Base-by-base conservation (phyloP, 2,888 invertebrate species). In the Epicampocera succincta region DNA sequence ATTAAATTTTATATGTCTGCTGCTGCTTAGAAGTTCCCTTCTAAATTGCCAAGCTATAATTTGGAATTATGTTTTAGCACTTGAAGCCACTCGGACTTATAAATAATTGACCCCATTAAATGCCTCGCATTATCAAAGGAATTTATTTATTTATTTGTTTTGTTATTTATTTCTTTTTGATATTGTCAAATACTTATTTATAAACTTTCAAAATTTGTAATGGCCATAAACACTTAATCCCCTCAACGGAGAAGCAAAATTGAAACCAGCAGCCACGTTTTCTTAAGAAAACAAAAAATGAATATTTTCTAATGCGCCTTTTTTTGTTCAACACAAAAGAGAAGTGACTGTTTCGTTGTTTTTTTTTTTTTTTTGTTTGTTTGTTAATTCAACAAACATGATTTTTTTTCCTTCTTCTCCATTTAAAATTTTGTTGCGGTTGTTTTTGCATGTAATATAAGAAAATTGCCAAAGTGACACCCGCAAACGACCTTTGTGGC, bases 401-500 rank as follows among this genome's bases (percentile, higher is more conserved):
- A 81, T 52, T 77, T 77, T 76, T 63, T 54, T 3, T 25, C 6
- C 13, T 15, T 54, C 2, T 25, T 12, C 13, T 15, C 52, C 48
- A 12, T 72, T 60, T 40, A 13, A 12, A 5, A 19, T 58, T 71
- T 60, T 38, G 33, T 56, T 68, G 25, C 17, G 15, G 3, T 50
- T 29, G 9, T 21, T 63, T 63, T 74, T 82, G 65, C 78, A 78
- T 82, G 82, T 82, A 82, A 78, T 74, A 74, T 74, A 82, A 74
- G 77, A 82, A 82, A 82, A 82, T 82, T 82, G 82, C 80, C 58
- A 81, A 77, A 84, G 80, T 89, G 90, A 90, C 90, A 90, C 88
- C 88, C 86, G 83, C 83, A 79, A 86, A 84, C 89, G 89, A 89
- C 90, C 90, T 89, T 89, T 89, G 87, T 84, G 86, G 89, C 90